Percentiles rank a stretch among this genome's conserved stretches.
Evolutionary conservation across 1,140 invertebrate genomes (phyloP).

Genomic region (Pemphigus obesinymphae): DNA sequence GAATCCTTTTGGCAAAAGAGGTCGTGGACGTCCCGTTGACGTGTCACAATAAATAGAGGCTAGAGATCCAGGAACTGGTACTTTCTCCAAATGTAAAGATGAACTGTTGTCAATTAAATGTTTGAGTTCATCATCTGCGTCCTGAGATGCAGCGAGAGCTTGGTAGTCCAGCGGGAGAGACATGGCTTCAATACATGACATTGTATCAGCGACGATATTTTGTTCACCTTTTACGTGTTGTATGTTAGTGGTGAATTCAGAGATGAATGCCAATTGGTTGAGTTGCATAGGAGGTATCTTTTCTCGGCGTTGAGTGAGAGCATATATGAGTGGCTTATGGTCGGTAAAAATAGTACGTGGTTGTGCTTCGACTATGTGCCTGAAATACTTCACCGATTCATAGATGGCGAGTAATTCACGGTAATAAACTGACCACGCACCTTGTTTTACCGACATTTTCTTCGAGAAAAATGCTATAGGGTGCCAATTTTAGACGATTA

Average conservation of each 20-base stretch:
- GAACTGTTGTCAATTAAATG: not conserved
- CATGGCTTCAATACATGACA: slow-evolving; percentile 47
- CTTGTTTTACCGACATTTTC: slow-evolving; percentile 46
- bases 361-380: slow-evolving; percentile 51
- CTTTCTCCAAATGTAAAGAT: not conserved
- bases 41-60: too few relatives aligned
- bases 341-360: slow-evolving; percentile 48
- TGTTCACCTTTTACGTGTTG: slow-evolving; percentile 48
- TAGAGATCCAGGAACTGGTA: too few relatives aligned
- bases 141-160: too few relatives aligned
- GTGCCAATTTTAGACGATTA: slow-evolving; percentile 32
- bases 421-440: slow-evolving; percentile 49
- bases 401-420: slow-evolving; percentile 53
- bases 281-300: slow-evolving; percentile 46
- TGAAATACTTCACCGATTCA: slow-evolving; percentile 43
- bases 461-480: slow-evolving; percentile 44
- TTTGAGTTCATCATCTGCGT: not conserved
- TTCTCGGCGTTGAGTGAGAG: slow-evolving; percentile 47
- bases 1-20: too few relatives aligned
- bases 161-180: too few relatives aligned
- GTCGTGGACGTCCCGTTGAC: too few relatives aligned
- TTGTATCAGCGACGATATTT: slow-evolving; percentile 48
- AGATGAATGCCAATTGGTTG: slow-evolving; percentile 40
- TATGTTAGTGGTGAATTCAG: slow-evolving; percentile 49
- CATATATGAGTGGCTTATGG: too few relatives aligned